Base-by-base conservation (phyloP, 2,888 invertebrate genomes). In the Steinernema carpocapsae region DNA sequence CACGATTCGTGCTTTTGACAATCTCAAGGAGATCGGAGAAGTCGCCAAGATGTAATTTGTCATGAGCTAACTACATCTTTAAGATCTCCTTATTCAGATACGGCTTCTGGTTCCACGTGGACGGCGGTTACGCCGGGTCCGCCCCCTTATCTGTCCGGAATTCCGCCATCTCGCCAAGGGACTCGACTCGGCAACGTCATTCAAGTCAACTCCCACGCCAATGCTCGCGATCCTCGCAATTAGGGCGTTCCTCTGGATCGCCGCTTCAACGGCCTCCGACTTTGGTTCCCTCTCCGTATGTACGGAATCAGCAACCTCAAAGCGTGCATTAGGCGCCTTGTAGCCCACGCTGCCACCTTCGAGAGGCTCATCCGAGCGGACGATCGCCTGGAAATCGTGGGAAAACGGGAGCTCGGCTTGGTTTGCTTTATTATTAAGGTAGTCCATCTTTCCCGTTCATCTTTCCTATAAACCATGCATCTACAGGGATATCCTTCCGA, bases 131-230 rank as follows among this genome's bases (percentile, higher is more conserved):
- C 88, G 97, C 96, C 0, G 97, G 97, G 24, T 94, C 93, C 87
- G 92, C 96, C 6, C n/a, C n/a, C 94, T 97, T 89, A 93, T 97
- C 79, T 97, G 97, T 86, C 95, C 95, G 0, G 97, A 99, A 89
- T 91, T 95, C 84, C 94, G 94, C 86, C 91, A 93, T 81, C 88
- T 93, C 12, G 92, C 93, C 89, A 86, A 88, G 73, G 91, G 91
- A 52, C 88, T 91, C 71, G 90, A 93, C 86, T 89, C 89, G 76
- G 79, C 74, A 3, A 77, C 78, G 42, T 79, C 80, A 14, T 56
- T 82, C 19, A 77, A 78, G 1, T 14, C 17, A 1, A 64, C 19
- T 17, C 10, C 17, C 10, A 37, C 32, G 7, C 14, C 17, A 12
- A 64, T 17, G 6, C 22, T n/a, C 1, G 14, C 10, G 64, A 64